Evolutionary conservation across 2,888 invertebrate species (phyloP).

Genomic region (Lumbricus terrestris): DNA sequence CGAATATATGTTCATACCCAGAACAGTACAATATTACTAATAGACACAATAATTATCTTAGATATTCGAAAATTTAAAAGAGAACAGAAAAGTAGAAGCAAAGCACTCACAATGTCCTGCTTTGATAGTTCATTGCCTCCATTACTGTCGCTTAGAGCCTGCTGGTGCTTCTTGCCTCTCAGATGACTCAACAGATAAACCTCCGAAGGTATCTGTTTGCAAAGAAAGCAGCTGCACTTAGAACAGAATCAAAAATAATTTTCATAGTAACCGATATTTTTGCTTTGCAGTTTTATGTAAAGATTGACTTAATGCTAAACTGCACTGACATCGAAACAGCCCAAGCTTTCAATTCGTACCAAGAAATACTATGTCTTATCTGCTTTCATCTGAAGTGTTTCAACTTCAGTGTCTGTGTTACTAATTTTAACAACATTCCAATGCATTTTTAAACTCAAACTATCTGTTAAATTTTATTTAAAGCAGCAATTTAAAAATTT

Average conservation of each 20-base stretch:
- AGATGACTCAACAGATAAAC: constrained; percentile 73
- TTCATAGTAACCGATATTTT: too few species aligned
- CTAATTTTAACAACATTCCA: too few species aligned
- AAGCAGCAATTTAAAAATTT: too few species aligned
- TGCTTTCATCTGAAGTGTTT: too few species aligned
- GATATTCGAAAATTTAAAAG: background rate
- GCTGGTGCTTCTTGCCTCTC: constrained; percentile 69
- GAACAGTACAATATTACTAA: background rate
- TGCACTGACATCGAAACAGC: too few species aligned
- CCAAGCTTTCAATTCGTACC: too few species aligned
- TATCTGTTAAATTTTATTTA: too few species aligned
- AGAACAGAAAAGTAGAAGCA: background rate
- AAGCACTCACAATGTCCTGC: constrained; percentile 64
- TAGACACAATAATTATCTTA: background rate
- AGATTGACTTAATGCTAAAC: too few species aligned
- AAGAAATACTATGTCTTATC: too few species aligned
- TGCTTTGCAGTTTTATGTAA: background rate
- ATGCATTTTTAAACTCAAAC: too few species aligned
- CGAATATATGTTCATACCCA: background rate
- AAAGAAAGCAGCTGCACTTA: background rate
- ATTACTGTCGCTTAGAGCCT: constrained; percentile 66
- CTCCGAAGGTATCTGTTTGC: constrained; percentile 69
- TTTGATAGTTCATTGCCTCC: constrained; percentile 64
- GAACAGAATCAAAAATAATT: background rate
- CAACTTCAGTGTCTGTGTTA: too few species aligned